Conservation (phyloP, 2,888 invertebrate genomes). For the Panzeria rudis region DNA sequence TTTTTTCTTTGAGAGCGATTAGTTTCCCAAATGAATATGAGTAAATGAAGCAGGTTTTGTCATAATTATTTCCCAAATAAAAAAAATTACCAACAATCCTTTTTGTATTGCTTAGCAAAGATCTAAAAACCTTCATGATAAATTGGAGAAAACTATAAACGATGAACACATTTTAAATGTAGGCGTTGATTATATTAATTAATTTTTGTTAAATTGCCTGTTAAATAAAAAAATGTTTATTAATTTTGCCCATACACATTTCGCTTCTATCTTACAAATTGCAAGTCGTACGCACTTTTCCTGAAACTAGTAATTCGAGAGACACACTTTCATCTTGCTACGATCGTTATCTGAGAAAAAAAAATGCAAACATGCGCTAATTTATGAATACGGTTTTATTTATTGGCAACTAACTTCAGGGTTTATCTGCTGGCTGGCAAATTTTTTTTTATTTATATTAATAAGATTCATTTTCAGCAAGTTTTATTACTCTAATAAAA, state of each 20-base stretch:
- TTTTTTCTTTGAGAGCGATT: too few relatives aligned
- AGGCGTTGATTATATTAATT: slow-evolving; percentile 24
- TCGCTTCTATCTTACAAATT: slow-evolving; percentile 8
- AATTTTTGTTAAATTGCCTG: slow-evolving; percentile 13
- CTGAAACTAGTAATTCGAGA: slow-evolving; percentile 34
- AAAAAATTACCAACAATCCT: background rate
- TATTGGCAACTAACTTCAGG: slow-evolving; percentile 29
- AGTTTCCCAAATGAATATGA: too few relatives aligned
- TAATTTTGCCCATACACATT: background rate
- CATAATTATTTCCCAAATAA: too few relatives aligned
- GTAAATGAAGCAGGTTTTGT: too few relatives aligned
- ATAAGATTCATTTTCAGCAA: slow-evolving; percentile 21
- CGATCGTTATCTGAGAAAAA: slow-evolving; percentile 8
- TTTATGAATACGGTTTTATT: slow-evolving; percentile 11
- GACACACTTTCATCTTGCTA: slow-evolving; percentile 27
- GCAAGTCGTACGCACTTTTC: slow-evolving; percentile 34
- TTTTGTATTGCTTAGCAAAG: background rate
- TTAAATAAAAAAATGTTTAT: background rate
- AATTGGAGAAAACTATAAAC: background rate
- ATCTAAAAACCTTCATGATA: background rate
- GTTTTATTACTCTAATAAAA: slow-evolving; percentile 33
- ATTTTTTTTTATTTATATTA: slow-evolving; percentile 12
- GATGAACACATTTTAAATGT: background rate
- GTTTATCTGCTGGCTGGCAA: slow-evolving; percentile 29
- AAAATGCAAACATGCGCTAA: slow-evolving; percentile 36